Conservation (phyloP, 2,888 invertebrate genomes). For the Nymphalis polychloros region DNA sequence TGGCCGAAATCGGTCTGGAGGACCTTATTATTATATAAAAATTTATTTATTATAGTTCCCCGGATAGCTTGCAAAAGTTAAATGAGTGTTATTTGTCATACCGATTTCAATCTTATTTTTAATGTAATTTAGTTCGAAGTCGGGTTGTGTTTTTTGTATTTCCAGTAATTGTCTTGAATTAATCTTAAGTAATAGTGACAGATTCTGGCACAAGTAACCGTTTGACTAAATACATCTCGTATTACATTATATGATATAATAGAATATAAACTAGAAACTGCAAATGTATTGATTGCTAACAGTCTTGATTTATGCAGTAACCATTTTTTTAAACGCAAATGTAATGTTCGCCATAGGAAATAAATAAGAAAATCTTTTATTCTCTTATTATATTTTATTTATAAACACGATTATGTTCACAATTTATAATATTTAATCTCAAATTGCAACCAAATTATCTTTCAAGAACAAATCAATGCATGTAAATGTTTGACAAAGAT, state of each 20-base stretch:
- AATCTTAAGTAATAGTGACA: conserved; percentile 20
- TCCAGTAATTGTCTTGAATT: conserved; percentile 10
- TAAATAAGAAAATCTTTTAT: no score
- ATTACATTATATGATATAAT: conserved; percentile 1
- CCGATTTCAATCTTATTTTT: conserved; percentile 2
- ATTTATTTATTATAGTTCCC: background rate
- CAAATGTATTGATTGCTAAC: background rate
- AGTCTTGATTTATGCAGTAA: no score
- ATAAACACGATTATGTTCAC: no score
- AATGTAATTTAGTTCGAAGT: background rate
- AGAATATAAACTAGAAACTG: background rate
- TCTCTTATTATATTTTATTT: no score
- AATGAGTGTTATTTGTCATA: background rate
- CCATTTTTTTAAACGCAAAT: no score
- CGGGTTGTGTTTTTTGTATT: background rate
- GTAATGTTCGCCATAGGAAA: no score
- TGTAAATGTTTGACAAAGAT: no score
- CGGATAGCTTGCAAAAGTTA: background rate
- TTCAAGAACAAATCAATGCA: no score
- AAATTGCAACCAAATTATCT: no score
- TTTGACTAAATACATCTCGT: background rate
- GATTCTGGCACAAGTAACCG: background rate
- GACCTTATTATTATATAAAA: background rate
- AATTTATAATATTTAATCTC: no score
- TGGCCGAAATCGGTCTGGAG: no score